These are phyloP conservation scores for Chamaea fasciata DNA, from an alignment of 2,113 vertebrate species.

Conservation along the genomic window DNA sequence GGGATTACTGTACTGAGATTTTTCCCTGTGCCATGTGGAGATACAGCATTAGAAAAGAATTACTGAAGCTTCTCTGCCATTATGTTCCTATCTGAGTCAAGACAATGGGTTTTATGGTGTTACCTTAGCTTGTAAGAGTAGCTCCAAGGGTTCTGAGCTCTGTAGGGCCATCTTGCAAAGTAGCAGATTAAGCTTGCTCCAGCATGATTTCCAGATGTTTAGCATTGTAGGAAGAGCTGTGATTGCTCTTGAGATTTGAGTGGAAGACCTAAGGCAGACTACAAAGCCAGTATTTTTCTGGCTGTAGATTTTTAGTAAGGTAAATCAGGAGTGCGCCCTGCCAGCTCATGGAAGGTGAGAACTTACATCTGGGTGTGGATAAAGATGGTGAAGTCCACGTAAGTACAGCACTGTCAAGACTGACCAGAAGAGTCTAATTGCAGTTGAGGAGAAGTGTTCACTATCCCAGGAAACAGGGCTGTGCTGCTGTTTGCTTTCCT, in stretches of 20 bases:
- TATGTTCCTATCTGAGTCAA: not conserved
- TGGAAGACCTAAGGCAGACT: not conserved
- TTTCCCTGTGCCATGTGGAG: not conserved
- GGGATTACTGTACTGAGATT: not conserved
- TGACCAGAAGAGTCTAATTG: not conserved
- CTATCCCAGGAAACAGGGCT: not conserved
- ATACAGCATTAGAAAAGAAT: not conserved
- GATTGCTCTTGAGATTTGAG: not conserved
- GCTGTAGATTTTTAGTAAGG: not conserved
- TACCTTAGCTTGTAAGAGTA: not conserved
- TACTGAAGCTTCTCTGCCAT: not conserved
- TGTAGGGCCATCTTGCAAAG: not conserved
- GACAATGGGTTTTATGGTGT: not conserved
- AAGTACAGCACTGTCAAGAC: not conserved
- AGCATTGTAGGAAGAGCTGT: not conserved
- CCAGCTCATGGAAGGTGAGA: not conserved
- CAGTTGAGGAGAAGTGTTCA: not conserved
- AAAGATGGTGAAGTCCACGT: not conserved
- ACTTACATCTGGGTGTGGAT: accelerated
- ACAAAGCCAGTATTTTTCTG: not conserved
- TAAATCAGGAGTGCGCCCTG: not conserved
- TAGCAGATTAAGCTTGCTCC: not conserved
- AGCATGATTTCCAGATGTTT: not conserved
- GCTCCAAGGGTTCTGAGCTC: not conserved
- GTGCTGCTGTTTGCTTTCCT: not conserved